A percentile compares a stretch with the other conserved stretches of the same genome.
phyloP scores from a whole-genome alignment of 2,113 vertebrate genomes.

The Limnothrissa miodon region DNA sequence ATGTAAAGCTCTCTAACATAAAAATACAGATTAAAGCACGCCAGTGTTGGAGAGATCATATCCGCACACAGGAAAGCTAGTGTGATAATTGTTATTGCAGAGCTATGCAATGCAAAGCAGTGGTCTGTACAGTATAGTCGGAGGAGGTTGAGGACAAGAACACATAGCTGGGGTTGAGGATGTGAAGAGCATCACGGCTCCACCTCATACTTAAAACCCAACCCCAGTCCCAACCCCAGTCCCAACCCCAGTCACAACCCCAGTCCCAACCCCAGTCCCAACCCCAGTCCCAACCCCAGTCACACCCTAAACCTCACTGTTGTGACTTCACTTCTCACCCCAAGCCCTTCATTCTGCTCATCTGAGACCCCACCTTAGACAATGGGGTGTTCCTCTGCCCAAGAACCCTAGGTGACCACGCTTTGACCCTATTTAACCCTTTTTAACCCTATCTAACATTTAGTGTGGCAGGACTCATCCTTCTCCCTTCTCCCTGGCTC shows the following conservation, averaged over 20 bases:
- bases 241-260: background rate
- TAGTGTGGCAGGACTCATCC: background rate
- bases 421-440: background rate
- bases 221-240: background rate
- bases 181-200: background rate
- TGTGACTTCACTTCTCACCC: background rate
- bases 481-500: background rate
- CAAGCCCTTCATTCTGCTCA: background rate
- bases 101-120: background rate
- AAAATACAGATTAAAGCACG: too few species aligned
- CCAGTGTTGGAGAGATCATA: background rate
- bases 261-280: background rate
- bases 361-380: background rate
- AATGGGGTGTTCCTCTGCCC: background rate
- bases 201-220: background rate
- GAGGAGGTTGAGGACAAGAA: background rate
- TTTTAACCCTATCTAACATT: background rate
- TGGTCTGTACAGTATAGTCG: background rate
- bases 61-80: background rate
- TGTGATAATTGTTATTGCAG: background rate
- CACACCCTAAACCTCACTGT: background rate
- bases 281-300: background rate
- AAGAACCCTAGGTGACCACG: background rate
- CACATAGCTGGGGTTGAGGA: background rate
- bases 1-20: too few species aligned